Evolutionary conservation across 1,140 invertebrate genomes (phyloP), one percentile per base, ranked within the genome.

Genomic region (Thaumatotibia leucotreta): DNA sequence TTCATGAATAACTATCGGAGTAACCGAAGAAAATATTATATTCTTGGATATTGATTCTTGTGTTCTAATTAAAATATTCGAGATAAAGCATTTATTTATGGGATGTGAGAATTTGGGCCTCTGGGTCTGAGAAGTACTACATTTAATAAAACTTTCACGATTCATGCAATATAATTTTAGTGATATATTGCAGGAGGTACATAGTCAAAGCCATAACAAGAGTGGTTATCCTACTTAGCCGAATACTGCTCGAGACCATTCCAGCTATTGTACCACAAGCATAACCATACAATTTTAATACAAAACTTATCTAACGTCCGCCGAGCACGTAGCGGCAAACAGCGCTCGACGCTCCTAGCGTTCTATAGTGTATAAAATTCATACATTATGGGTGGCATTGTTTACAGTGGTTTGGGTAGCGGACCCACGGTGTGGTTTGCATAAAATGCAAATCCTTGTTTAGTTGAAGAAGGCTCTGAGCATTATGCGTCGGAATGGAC

Each of bases 381-480:
- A n/a, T 58, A 58, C 24, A 58, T 58, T 58, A 58, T 29, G 52
- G 24, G 52, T 58, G 22, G 52, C 22, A 27, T 58, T 58, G 52
- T 58, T 58, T 29, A 29, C 24, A 31, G n/a, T 27, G 52, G 23
- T 58, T 54, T 23, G 23, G 8, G 50, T 58, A 58, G 29, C 52
- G 24, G 14, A 1, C 23, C 6, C 22, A 8, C 24, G 23, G 52
- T 8, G 10, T 29, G n/a, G 11, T 58, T 58, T 58, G 52, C 52
- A 58, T 58, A 58, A 58, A 29, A 58, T 58, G 52, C 10, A 58
- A 58, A 58, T 58, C 52, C 52, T 58, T 58, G 24, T 31, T 29
- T 58, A 29, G 24, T 58, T 29, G 33, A 39, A 39, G 33, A n/a
- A 10, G 27, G 52, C 50, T 23, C 50, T 54, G 11, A 23, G 50